Evolutionary conservation across 2,113 vertebrate species (phyloP).

Genomic region (Silurus glanis): DNA sequence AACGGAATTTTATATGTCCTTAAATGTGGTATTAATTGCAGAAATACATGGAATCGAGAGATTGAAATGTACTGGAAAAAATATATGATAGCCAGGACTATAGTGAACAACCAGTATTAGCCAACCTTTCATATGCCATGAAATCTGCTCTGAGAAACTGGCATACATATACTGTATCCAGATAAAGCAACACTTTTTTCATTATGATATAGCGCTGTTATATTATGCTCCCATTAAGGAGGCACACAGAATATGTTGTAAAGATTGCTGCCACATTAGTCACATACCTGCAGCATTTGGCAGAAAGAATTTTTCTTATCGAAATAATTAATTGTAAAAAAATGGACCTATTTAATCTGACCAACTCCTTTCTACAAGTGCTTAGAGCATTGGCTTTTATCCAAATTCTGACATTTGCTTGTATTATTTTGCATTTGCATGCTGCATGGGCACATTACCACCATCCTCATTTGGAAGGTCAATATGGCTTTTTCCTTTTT

Average conservation of each 20-base stretch:
- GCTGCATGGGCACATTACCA: background rate
- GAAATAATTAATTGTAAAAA: background rate
- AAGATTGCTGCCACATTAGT: slow-evolving; percentile 20
- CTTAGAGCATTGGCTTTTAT: background rate
- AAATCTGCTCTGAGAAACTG: slow-evolving; percentile 16
- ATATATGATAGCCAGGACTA: background rate
- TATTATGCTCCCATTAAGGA: slow-evolving; percentile 21
- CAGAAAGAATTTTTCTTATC: slow-evolving; percentile 26
- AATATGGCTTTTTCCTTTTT: background rate
- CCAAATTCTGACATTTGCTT: background rate
- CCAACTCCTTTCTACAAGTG: background rate
- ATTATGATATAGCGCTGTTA: slow-evolving; percentile 18
- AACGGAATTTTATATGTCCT: background rate
- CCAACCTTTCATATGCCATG: background rate
- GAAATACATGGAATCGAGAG: background rate
- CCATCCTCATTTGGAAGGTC: background rate
- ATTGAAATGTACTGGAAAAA: background rate
- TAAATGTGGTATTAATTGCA: background rate
- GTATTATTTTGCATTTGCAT: background rate
- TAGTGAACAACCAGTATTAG: background rate
- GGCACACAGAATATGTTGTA: slow-evolving; percentile 4
- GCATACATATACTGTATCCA: background rate
- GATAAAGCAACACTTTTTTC: slow-evolving; percentile 10
- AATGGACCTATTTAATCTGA: background rate
- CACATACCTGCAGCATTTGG: background rate